Evolutionary conservation across 1,140 invertebrate genomes (phyloP).

Genomic region (Neotoxoptera formosana): DNA sequence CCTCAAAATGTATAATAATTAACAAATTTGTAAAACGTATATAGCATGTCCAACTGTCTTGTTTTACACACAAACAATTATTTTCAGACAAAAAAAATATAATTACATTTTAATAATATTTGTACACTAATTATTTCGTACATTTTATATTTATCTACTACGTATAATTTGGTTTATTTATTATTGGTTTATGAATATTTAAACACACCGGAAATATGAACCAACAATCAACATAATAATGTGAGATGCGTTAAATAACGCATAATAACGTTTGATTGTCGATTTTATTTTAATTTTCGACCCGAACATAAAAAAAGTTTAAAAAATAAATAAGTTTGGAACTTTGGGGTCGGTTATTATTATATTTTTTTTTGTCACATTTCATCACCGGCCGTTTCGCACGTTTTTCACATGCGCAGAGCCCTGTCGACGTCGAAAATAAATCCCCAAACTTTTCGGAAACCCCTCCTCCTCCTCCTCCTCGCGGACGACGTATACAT

Average conservation of each 20-base stretch:
- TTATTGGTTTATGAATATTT: neutral
- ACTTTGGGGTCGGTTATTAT: neutral
- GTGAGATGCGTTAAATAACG: neutral
- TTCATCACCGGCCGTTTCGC: neutral
- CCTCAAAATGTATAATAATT: no score
- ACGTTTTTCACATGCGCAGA: neutral
- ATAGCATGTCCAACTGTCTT: neutral
- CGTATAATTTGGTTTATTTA: neutral
- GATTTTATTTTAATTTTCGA: neutral
- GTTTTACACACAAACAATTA: neutral
- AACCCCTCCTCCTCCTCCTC: neutral
- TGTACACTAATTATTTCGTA: neutral
- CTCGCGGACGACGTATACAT: neutral
- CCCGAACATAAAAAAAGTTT: neutral
- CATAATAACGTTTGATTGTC: neutral
- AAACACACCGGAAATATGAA: neutral
- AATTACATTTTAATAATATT: neutral
- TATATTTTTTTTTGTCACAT: neutral
- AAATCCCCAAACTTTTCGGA: neutral
- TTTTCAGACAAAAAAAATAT: neutral
- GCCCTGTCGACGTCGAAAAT: neutral
- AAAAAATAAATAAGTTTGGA: neutral
- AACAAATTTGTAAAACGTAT: neutral
- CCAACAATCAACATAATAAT: neutral
- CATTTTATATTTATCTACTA: neutral